phyloP scores from a whole-genome alignment of 2,113 vertebrate species.

The Clarias batrachus region DNA sequence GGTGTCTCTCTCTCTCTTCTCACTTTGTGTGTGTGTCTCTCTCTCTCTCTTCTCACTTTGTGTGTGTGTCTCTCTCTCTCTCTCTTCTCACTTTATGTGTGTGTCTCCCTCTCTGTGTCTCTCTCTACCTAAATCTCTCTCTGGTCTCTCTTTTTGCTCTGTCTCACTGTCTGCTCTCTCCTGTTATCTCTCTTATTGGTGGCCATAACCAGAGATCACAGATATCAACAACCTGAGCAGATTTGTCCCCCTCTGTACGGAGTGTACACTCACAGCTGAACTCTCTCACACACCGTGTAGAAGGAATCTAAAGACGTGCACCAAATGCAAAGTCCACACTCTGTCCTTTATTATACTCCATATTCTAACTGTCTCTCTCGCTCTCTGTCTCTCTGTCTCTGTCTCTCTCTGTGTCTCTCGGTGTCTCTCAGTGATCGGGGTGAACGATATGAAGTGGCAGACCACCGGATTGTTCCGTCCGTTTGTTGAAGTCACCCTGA shows the following conservation, averaged over 20 bases:
- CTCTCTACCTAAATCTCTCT: slow-evolving; percentile 66
- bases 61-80: not conserved
- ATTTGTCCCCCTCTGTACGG: too few relatives aligned
- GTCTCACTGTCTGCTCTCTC: not conserved
- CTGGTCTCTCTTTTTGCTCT: not conserved
- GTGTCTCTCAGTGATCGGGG: slow-evolving; percentile 82
- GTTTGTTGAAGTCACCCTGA: slow-evolving; percentile 90
- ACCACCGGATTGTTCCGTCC: slow-evolving; percentile 95
- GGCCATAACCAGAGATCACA: too few relatives aligned
- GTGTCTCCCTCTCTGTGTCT: not conserved
- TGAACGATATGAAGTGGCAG: slow-evolving; percentile 96
- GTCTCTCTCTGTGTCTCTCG: slow-evolving; percentile 5
- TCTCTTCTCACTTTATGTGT: too few relatives aligned
- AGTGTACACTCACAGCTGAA: too few relatives aligned
- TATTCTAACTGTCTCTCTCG: too few relatives aligned
- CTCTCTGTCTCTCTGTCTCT: not conserved
- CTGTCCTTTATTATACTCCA: too few relatives aligned
- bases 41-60: not conserved
- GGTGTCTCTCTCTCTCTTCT: slow-evolving; percentile 48
- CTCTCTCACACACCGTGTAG: too few relatives aligned
- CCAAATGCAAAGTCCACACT: too few relatives aligned
- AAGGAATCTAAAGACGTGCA: too few relatives aligned
- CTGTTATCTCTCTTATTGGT: not conserved
- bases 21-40: not conserved
- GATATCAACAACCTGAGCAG: too few relatives aligned